phyloP scores from a whole-genome alignment of 2,888 invertebrate genomes.

The Pandemis cinnamomeana region DNA sequence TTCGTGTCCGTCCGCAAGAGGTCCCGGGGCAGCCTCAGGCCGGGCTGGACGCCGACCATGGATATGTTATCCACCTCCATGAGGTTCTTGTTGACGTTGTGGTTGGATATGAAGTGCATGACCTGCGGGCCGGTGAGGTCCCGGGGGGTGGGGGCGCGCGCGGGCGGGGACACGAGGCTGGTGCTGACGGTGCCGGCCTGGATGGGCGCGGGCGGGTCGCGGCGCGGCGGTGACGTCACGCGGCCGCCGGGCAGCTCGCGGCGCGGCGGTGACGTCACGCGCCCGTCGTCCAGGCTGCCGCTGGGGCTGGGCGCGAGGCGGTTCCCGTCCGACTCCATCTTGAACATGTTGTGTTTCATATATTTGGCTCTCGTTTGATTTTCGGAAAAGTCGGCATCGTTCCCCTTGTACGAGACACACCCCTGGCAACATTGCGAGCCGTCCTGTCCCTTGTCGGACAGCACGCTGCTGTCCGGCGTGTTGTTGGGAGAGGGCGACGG shows the following conservation, averaged over 20 bases:
- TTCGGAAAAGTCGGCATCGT: slow-evolving; percentile 70
- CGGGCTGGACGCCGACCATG: slow-evolving; percentile 78
- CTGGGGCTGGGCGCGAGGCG: slow-evolving; percentile 82
- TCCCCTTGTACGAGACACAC: slow-evolving; percentile 74
- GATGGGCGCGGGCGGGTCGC: slow-evolving; percentile 89
- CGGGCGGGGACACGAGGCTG: slow-evolving; percentile 89
- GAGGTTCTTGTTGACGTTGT: slow-evolving; percentile 79
- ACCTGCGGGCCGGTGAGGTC: slow-evolving; percentile 69
- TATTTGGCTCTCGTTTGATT: slow-evolving; percentile 70
- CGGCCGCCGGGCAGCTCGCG: slow-evolving; percentile 87
- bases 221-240: slow-evolving; percentile 88
- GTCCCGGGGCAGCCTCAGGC: slow-evolving; percentile 63
- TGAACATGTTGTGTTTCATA: slow-evolving; percentile 73
- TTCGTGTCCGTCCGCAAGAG: slow-evolving; percentile 62
- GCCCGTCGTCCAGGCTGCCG: slow-evolving; percentile 83
- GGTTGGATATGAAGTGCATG: slow-evolving; percentile 82
- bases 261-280: slow-evolving; percentile 88
- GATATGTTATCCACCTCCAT: slow-evolving; percentile 83
- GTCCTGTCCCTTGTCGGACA: slow-evolving; percentile 69
- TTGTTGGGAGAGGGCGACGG: slow-evolving; percentile 75
- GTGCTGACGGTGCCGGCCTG: slow-evolving; percentile 94
- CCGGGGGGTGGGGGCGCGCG: slow-evolving; percentile 78
- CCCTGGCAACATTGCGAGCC: slow-evolving; percentile 81
- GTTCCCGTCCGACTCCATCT: slow-evolving; percentile 79
- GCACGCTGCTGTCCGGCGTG: slow-evolving; percentile 78